A percentile compares a stretch with the other conserved stretches of the same genome.
phyloP scores from a whole-genome alignment of 2,113 vertebrate genomes.

The Corydoras sp. region DNA sequence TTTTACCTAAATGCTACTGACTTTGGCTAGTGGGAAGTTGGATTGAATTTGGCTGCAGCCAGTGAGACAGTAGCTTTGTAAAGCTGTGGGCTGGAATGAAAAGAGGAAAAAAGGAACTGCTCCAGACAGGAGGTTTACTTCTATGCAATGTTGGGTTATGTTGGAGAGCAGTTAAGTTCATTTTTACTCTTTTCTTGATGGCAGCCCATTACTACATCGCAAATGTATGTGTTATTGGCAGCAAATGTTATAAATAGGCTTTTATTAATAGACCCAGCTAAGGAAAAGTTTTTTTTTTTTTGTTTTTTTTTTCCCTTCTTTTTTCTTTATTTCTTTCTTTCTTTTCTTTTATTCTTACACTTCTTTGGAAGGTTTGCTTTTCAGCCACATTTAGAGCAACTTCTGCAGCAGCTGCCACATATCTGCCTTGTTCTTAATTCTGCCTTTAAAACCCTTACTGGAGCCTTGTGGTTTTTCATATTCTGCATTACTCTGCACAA shows the following conservation, averaged over 20 bases:
- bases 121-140: slow-evolving; percentile 34
- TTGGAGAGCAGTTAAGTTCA: not conserved
- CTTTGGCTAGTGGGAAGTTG: slow-evolving; percentile 2
- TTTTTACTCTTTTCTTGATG: not conserved
- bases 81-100: slow-evolving; percentile 26
- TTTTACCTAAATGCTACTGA: not conserved
- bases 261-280: not conserved
- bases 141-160: not conserved
- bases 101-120: slow-evolving; percentile 11
- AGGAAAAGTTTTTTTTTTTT: not conserved
- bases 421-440: not conserved
- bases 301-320: no score
- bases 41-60: not conserved
- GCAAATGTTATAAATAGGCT: not conserved
- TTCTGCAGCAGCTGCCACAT: not conserved
- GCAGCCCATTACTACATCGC: slow-evolving; percentile 30
- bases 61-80: slow-evolving; percentile 40
- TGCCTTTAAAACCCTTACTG: not conserved
- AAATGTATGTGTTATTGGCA: slow-evolving; percentile 30
- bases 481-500: not conserved
- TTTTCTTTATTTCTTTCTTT: no score
- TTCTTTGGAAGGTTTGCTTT: slow-evolving; percentile 2
- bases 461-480: slow-evolving; percentile 2
- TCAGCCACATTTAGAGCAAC: slow-evolving; percentile 23
- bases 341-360: no score